Conservation (phyloP, 1,140 invertebrate genomes). For the Camponotus vicinus region DNA sequence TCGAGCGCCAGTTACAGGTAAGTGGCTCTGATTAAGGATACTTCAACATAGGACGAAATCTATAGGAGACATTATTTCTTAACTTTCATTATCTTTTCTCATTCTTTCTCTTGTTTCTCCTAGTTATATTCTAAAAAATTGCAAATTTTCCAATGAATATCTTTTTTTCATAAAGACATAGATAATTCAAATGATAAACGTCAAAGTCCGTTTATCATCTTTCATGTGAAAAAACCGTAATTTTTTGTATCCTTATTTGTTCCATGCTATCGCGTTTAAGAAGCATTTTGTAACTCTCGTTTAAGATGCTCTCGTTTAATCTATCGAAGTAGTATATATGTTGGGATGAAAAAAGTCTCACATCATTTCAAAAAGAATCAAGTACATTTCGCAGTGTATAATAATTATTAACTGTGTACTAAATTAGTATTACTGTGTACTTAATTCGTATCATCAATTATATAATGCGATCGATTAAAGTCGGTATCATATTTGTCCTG, state of each 20-base stretch:
- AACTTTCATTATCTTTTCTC: slow-evolving; percentile 5
- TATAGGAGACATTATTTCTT: neutral
- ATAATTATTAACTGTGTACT: neutral
- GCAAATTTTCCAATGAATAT: neutral
- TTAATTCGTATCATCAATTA: neutral
- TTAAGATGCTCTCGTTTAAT: slow-evolving; percentile 1
- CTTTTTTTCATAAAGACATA: neutral
- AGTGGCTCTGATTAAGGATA: slow-evolving; percentile 33
- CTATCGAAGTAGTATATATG: neutral
- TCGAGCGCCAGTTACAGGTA: slow-evolving; percentile 14
- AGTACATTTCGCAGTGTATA: neutral
- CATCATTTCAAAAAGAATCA: neutral
- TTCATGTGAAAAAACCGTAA: neutral
- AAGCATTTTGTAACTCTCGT: neutral
- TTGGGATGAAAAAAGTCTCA: neutral
- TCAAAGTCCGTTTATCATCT: neutral
- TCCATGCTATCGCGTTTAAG: neutral
- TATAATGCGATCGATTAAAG: neutral
- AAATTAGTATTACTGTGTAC: too few relatives aligned
- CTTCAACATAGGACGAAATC: neutral
- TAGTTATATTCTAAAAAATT: neutral
- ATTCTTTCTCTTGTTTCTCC: neutral
- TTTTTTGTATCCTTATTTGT: neutral
- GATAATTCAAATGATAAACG: neutral
- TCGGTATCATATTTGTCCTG: neutral